Percentiles rank a stretch among this genome's conserved stretches.
phyloP scores from a whole-genome alignment of 37 sponge, comb jelly and placozoan species.

The Axinella damicornis region DNA sequence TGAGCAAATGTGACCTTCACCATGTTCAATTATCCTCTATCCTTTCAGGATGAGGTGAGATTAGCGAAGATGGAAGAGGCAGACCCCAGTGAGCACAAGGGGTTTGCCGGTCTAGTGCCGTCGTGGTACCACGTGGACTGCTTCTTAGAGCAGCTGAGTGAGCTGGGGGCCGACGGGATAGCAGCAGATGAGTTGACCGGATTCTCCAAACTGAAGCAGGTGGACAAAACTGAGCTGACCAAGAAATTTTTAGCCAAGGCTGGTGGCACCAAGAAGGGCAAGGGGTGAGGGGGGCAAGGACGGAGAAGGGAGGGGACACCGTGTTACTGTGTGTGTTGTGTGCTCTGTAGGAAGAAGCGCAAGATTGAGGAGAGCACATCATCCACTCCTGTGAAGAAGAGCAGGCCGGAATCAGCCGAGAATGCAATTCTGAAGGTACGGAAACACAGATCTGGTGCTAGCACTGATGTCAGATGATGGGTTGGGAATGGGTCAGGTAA shows the following conservation, averaged over 20 bases:
- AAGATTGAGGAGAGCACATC: constrained; percentile 19
- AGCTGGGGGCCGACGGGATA: constrained; percentile 51
- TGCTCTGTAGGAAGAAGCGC: constrained; percentile 56
- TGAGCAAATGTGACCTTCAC: not conserved
- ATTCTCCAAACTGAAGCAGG: constrained; percentile 76
- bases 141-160: constrained; percentile 59
- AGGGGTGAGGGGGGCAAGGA: constrained; percentile 2
- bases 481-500: too few species aligned
- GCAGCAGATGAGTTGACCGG: constrained; percentile 70
- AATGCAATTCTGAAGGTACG: constrained; percentile 79
- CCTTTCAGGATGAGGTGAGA: constrained; percentile 59
- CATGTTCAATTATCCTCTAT: too few species aligned
- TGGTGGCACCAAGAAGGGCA: not conserved
- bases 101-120: constrained; percentile 38
- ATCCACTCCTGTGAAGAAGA: constrained; percentile 68
- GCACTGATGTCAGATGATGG: too few species aligned
- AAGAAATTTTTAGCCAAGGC: constrained; percentile 2
- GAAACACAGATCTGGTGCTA: not conserved
- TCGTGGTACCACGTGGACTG: constrained; percentile 88
- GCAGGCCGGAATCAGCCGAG: constrained; percentile 68
- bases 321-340: not conserved
- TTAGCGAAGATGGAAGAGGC: constrained; percentile 78
- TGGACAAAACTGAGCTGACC: constrained; percentile 63
- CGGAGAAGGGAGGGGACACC: not conserved
- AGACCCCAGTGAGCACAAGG: constrained; percentile 32